A percentile compares a stretch with the other conserved stretches of the same genome.
Conservation (phyloP, 2,113 vertebrate genomes). For the Morone saxatilis region DNA sequence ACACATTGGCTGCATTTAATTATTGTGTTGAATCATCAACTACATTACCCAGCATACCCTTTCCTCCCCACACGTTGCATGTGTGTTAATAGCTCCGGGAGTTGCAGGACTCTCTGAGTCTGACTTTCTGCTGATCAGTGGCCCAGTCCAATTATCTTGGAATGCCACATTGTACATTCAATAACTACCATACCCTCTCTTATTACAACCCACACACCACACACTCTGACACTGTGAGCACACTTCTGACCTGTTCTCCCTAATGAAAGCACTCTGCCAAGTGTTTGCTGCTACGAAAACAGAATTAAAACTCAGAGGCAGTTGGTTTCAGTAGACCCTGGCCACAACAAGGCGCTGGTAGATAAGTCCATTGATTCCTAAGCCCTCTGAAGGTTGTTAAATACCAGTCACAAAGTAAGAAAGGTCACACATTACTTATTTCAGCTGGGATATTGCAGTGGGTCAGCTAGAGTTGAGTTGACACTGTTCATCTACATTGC, state of each 20-base stretch:
- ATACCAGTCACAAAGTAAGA: conserved; percentile 8
- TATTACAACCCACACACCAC: conserved; percentile 45
- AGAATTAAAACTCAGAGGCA: conserved; percentile 29
- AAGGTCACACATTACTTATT: conserved; percentile 25
- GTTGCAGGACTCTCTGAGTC: conserved; percentile 21
- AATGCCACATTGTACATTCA: conserved; percentile 69
- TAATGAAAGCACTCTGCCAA: conserved; percentile 53
- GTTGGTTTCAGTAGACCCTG: conserved; percentile 13
- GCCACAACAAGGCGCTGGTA: conserved; percentile 18
- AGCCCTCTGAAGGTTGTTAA: conserved; percentile 33
- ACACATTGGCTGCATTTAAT: conserved; percentile 27
- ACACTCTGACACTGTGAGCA: conserved; percentile 41
- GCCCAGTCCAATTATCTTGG: conserved; percentile 69
- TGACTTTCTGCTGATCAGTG: conserved; percentile 67
- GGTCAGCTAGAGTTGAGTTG: neutral
- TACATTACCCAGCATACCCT: conserved; percentile 39
- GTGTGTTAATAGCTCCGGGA: conserved; percentile 20
- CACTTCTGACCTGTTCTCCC: conserved; percentile 52
- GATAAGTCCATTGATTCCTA: conserved; percentile 23
- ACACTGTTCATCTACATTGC: neutral
- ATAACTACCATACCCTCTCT: conserved; percentile 33
- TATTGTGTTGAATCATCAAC: conserved; percentile 34
- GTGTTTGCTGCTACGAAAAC: conserved; percentile 33
- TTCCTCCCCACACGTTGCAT: conserved; percentile 14
- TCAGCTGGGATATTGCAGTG: conserved; percentile 2